Percentiles rank a stretch among this genome's conserved stretches.
Evolutionary conservation across 2,888 invertebrate genomes (phyloP).

Genomic region (Oligia latruncula): DNA sequence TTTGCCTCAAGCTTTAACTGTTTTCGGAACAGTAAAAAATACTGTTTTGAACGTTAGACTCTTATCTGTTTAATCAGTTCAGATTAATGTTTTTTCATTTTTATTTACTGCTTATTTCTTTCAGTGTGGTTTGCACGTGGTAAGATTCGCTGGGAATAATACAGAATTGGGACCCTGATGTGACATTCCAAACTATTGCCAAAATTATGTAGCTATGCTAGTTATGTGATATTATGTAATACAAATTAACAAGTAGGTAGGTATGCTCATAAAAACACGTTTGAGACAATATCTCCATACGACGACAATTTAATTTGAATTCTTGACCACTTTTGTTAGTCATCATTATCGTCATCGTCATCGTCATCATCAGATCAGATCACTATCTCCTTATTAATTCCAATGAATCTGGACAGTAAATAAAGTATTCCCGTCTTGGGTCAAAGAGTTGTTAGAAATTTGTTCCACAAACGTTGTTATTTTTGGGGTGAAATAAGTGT

Average conservation of each 20-base stretch:
- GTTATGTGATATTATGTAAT: constrained; percentile 34
- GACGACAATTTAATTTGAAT: constrained; percentile 24
- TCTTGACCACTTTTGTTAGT: constrained; percentile 16
- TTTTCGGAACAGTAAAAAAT: too few relatives aligned
- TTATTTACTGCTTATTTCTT: too few relatives aligned
- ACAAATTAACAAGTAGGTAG: constrained; percentile 10
- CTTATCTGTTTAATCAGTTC: too few relatives aligned
- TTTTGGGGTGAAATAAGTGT: background rate
- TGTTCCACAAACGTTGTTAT: background rate
- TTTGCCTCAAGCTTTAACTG: too few relatives aligned
- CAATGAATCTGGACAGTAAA: background rate
- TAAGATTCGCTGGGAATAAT: background rate
- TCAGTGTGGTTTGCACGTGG: background rate
- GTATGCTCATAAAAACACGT: constrained; percentile 34
- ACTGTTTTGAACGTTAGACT: too few relatives aligned
- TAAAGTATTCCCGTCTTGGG: background rate
- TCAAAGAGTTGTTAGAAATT: background rate
- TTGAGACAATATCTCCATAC: constrained; percentile 27
- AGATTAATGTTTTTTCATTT: too few relatives aligned
- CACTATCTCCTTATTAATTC: background rate
- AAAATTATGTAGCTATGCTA: constrained; percentile 54
- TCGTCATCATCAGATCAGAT: background rate
- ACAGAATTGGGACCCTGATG: background rate
- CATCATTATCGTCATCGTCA: background rate
- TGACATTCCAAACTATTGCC: constrained; percentile 17